Conservation (phyloP, 2,888 invertebrate species). For the Ormyrus labotus region DNA sequence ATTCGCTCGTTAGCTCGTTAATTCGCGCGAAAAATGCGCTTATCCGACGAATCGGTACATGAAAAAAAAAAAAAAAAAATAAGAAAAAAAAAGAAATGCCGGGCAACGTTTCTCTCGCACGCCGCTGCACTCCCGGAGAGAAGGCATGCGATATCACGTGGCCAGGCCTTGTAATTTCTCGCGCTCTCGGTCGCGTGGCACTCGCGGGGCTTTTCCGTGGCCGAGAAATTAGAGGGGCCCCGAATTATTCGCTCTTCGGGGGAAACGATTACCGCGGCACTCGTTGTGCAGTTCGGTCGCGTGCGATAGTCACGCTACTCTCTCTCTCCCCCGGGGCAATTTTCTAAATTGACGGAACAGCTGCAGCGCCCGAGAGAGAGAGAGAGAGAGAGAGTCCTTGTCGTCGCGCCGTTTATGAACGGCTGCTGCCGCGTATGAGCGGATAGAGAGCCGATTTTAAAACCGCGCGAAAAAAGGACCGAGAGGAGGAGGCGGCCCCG, state of each 20-base stretch:
- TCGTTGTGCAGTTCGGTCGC: constrained; percentile 58
- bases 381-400: not conserved
- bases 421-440: no score
- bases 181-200: constrained; percentile 64
- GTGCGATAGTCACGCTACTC: constrained; percentile 68
- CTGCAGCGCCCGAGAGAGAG: constrained; percentile 55
- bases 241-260: constrained; percentile 59
- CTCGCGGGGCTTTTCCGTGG: constrained; percentile 53
- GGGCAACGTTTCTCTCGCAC: constrained; percentile 3
- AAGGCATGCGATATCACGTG: not conserved
- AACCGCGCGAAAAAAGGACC: not conserved
- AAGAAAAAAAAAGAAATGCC: not conserved
- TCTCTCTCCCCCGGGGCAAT: constrained; percentile 59
- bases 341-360: constrained; percentile 68
- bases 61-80: not conserved
- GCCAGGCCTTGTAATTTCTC: no score
- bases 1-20: constrained; percentile 9
- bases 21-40: constrained; percentile 9
- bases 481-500: not conserved
- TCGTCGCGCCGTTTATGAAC: no score
- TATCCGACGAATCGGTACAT: not conserved
- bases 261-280: constrained; percentile 62
- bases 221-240: constrained; percentile 21
- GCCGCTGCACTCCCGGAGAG: not conserved
- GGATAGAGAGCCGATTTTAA: not conserved